Evolutionary conservation across 1,140 invertebrate species (phyloP).

Genomic region (Vanessa tameamea): DNA sequence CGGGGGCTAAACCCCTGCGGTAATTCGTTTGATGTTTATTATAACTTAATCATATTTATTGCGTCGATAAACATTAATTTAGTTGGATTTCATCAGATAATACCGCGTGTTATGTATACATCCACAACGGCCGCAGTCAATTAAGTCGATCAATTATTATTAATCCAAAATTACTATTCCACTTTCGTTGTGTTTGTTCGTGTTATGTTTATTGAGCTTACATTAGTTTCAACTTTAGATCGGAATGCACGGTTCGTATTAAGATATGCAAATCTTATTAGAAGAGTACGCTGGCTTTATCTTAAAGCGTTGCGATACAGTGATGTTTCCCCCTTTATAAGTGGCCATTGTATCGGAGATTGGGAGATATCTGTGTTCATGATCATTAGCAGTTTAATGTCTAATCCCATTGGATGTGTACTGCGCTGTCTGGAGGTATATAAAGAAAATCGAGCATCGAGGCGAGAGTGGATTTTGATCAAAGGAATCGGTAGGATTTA

Average conservation of each 20-base stretch:
- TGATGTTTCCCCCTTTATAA: constrained; percentile 48
- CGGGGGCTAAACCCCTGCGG: constrained; percentile 11
- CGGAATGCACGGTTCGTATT: constrained; percentile 43
- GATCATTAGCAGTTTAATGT: constrained; percentile 42
- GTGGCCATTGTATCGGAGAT: constrained; percentile 50
- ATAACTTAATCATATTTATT: constrained; percentile 39
- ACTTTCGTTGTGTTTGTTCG: constrained; percentile 52
- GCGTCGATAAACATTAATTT: constrained; percentile 45
- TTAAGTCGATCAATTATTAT: constrained; percentile 60
- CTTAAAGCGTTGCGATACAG: constrained; percentile 45
- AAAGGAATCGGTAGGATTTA: constrained; percentile 3
- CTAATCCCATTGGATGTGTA: constrained; percentile 9
- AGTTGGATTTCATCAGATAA: constrained; percentile 40
- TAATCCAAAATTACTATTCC: constrained; percentile 62
- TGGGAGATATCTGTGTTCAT: constrained; percentile 30
- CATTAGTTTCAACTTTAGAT: constrained; percentile 3
- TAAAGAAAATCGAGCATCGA: constrained; percentile 12
- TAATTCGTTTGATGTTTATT: constrained; percentile 28
- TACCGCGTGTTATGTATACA: constrained; percentile 36
- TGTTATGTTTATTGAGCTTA: constrained; percentile 47
- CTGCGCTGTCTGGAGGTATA: not conserved
- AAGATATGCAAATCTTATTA: constrained; percentile 72
- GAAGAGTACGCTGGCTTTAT: constrained; percentile 50
- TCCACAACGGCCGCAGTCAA: constrained; percentile 43
- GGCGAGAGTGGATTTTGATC: constrained; percentile 27